A percentile compares a stretch with the other conserved stretches of the same genome.
phyloP scores from a whole-genome alignment of 2,888 invertebrate species.

The Eudasyphora cyanicolor region DNA sequence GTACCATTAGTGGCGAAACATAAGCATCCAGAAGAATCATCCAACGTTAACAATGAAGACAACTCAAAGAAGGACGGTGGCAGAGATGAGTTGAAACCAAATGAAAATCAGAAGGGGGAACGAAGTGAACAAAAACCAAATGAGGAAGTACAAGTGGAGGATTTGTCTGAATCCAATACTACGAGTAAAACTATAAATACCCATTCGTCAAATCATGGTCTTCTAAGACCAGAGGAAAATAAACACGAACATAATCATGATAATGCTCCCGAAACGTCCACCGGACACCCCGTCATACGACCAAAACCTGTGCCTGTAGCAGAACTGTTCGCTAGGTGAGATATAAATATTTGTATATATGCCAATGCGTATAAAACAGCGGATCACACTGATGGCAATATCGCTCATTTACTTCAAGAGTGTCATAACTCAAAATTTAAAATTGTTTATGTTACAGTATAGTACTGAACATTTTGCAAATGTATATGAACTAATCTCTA shows the following conservation, averaged over 20 bases:
- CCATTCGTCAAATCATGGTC: neutral
- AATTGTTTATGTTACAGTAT: no score
- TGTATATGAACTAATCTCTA: no score
- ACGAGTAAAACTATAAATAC: neutral
- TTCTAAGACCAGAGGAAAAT: no score
- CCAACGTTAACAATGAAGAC: constrained; percentile 42
- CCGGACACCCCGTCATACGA: constrained; percentile 65
- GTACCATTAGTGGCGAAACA: constrained; percentile 73
- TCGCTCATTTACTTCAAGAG: no score
- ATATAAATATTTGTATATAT: neutral
- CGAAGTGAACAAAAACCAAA: neutral
- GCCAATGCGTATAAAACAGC: no score
- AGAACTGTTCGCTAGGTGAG: constrained; percentile 72
- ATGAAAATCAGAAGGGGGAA: neutral
- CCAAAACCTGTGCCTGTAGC: constrained; percentile 74
- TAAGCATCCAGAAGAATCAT: constrained; percentile 65
- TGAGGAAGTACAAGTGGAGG: neutral
- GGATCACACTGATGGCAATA: no score
- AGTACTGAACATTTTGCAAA: no score
- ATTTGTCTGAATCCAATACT: constrained; percentile 17
- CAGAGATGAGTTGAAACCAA: constrained; percentile 20
- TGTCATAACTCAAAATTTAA: no score
- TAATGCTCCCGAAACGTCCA: constrained; percentile 4
- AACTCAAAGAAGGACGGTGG: constrained; percentile 19
- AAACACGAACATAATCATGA: neutral